Percentiles rank a stretch among this genome's conserved stretches.
Evolutionary conservation across 2,113 vertebrate species (phyloP).

Genomic region (Synchiropus splendidus): DNA sequence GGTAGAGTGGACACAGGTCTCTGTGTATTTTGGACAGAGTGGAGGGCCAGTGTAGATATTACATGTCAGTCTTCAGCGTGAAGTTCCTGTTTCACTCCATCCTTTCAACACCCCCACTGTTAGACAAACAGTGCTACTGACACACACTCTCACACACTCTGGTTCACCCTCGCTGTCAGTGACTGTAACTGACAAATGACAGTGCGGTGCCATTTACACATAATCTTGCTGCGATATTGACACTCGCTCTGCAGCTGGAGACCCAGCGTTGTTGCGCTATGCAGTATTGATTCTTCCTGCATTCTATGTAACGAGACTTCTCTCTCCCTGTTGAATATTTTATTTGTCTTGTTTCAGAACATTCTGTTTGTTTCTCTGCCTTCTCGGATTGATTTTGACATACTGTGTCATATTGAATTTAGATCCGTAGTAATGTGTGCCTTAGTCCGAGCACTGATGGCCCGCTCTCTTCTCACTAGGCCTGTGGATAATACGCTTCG

Average conservation of each 20-base stretch:
- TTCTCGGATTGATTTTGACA: neutral
- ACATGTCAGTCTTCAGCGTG: conserved; percentile 52
- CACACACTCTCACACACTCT: conserved; percentile 8
- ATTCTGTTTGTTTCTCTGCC: neutral
- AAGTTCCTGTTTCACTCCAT: conserved; percentile 48
- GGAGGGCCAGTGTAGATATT: conserved; percentile 13
- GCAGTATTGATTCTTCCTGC: conserved; percentile 16
- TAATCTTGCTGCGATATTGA: conserved; percentile 17
- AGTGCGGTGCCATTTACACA: conserved; percentile 1
- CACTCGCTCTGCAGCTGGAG: conserved; percentile 13
- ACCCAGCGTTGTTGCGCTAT: conserved; percentile 3
- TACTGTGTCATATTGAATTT: no score
- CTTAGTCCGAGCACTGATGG: neutral
- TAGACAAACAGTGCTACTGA: conserved; percentile 34
- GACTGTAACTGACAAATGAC: neutral
- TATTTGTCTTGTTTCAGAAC: conserved; percentile 1
- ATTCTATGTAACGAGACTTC: no score
- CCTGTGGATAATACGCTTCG: no score
- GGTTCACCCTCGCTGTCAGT: no score
- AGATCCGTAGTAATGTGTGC: no score
- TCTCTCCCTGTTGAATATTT: conserved; percentile 1
- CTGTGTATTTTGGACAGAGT: conserved; percentile 17
- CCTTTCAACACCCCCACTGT: conserved; percentile 42
- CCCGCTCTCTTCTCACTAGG: no score
- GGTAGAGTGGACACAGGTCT: no score